Conservation (phyloP, 1,140 invertebrate genomes). For the Helicoverpa zea region DNA sequence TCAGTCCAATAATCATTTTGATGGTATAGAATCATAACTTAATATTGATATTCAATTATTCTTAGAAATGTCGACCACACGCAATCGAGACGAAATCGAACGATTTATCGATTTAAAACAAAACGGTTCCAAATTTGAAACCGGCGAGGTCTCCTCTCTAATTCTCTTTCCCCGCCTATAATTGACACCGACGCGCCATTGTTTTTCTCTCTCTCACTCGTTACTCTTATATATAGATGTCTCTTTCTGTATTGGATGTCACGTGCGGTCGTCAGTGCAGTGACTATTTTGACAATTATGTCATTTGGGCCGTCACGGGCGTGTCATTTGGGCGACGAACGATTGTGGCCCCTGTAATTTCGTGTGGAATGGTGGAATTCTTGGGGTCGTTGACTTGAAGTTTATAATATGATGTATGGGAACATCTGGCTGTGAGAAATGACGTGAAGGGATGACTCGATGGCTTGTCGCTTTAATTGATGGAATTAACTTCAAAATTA, state of each 20-base stretch:
- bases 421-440: slow-evolving; percentile 72
- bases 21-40: slow-evolving; percentile 74
- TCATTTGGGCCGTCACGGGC: slow-evolving; percentile 84
- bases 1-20: slow-evolving; percentile 75
- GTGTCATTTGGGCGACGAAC: slow-evolving; percentile 85
- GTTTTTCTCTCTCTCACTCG: slow-evolving; percentile 61
- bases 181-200: slow-evolving; percentile 81
- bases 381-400: slow-evolving; percentile 78
- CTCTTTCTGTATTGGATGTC: slow-evolving; percentile 73
- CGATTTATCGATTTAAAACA: slow-evolving; percentile 85
- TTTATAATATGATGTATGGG: slow-evolving; percentile 72
- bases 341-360: slow-evolving; percentile 82
- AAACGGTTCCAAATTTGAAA: slow-evolving; percentile 84
- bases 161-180: slow-evolving; percentile 85
- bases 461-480: slow-evolving; percentile 11
- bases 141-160: slow-evolving; percentile 79
- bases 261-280: slow-evolving; percentile 82
- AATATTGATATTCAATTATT: slow-evolving; percentile 83
- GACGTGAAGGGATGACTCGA: slow-evolving; percentile 18
- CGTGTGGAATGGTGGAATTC: slow-evolving; percentile 80
- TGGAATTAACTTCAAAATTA: slow-evolving; percentile 4
- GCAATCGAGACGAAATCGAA: slow-evolving; percentile 81
- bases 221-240: slow-evolving; percentile 52
- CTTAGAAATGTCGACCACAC: slow-evolving; percentile 82
- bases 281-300: slow-evolving; percentile 86